These are phyloP conservation scores for Picathartes gymnocephalus DNA, from an alignment of 2,113 vertebrate genomes.

Conservation along the genomic window DNA sequence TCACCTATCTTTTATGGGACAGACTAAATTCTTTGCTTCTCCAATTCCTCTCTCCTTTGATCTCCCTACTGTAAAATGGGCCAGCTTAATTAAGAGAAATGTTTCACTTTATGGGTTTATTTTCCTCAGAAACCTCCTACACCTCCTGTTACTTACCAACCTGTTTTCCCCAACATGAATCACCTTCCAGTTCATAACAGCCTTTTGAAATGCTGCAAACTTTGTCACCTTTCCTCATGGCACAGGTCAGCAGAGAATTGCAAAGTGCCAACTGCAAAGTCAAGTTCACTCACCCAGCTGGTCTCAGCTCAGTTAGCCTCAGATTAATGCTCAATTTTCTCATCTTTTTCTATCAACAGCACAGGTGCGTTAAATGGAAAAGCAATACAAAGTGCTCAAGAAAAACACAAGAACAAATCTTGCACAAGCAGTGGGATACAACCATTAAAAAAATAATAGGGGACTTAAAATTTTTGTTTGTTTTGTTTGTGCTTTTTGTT, in stretches of 20 bases:
- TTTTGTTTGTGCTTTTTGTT: not conserved
- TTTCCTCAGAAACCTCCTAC: conserved; percentile 32
- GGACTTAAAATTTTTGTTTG: not conserved
- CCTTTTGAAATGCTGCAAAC: not conserved
- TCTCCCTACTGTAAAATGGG: conserved; percentile 31
- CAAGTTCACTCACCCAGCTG: not conserved
- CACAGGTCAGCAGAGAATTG: not conserved
- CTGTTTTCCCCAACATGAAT: not conserved
- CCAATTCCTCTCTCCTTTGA: conserved; percentile 33
- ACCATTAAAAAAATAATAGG: not conserved
- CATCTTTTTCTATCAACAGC: not conserved
- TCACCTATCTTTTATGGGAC: conserved; percentile 17
- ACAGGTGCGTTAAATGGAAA: not conserved
- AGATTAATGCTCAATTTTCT: not conserved
- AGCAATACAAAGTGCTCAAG: not conserved
- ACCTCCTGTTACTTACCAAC: not conserved
- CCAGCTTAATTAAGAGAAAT: conserved; percentile 15
- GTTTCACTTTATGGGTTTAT: conserved; percentile 19
- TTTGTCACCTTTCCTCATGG: not conserved
- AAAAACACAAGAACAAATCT: not conserved
- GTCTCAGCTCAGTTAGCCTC: not conserved
- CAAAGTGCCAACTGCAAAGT: not conserved
- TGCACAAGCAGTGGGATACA: not conserved
- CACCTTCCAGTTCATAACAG: not conserved
- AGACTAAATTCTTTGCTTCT: conserved; percentile 13